Evolutionary conservation across 2,888 invertebrate species (phyloP).

Genomic region (Lochmaea capreae): DNA sequence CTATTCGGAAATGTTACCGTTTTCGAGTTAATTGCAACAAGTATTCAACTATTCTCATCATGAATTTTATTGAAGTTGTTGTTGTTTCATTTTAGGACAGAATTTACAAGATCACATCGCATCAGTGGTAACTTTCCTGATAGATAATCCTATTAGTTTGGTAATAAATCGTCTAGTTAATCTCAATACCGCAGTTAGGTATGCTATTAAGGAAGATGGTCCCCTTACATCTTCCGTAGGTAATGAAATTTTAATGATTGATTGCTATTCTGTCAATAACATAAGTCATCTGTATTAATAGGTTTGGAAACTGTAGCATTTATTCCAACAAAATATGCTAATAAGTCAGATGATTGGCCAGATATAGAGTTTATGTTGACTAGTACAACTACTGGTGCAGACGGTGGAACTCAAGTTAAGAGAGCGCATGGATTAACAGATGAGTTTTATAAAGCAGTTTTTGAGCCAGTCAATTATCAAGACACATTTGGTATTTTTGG

Average conservation of each 20-base stretch:
- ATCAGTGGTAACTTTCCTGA: conserved; percentile 83
- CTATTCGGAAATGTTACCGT: too few species aligned
- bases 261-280: not conserved
- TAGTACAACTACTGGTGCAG: conserved; percentile 83
- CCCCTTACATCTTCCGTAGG: conserved; percentile 87
- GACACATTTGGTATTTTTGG: conserved; percentile 88
- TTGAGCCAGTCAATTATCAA: conserved; percentile 75
- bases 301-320: conserved; percentile 86
- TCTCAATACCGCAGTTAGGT: conserved; percentile 83
- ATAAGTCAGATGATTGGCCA: conserved; percentile 88
- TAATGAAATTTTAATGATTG: not conserved
- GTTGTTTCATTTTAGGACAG: conserved; percentile 67
- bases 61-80: too few species aligned
- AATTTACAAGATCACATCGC: conserved; percentile 93
- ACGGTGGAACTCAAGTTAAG: conserved; percentile 81
- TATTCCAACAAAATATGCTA: conserved; percentile 89
- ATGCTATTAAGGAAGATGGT: conserved; percentile 87
- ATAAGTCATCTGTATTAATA: not conserved
- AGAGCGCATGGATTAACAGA: conserved; percentile 85
- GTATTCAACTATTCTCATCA: too few species aligned
- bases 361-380: conserved; percentile 93
- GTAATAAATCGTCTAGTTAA: conserved; percentile 86
- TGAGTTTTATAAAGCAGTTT: conserved; percentile 83
- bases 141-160: conserved; percentile 84
- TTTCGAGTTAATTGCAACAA: too few species aligned